These are phyloP conservation scores for Diaperis boleti DNA, from an alignment of 2,888 invertebrate genomes.

Conservation along the genomic window DNA sequence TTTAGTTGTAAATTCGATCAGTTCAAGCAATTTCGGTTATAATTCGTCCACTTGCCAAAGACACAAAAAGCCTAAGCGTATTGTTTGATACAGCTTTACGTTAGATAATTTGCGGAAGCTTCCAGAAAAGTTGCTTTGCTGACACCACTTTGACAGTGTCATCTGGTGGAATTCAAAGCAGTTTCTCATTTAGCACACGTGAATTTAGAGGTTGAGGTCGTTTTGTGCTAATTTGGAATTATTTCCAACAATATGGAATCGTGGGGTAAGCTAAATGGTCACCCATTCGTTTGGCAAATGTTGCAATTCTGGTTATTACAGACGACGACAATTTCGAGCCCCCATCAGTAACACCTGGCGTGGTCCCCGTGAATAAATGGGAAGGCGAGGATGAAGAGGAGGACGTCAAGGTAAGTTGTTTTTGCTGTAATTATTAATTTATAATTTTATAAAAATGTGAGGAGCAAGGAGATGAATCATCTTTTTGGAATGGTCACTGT, in stretches of 20 bases:
- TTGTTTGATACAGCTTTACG: constrained; percentile 52
- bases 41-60: constrained; percentile 48
- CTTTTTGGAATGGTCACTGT: constrained; percentile 1
- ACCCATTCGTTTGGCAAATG: neutral
- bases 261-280: constrained; percentile 59
- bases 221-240: constrained; percentile 46
- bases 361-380: constrained; percentile 78
- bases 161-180: constrained; percentile 49
- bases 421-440: neutral
- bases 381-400: constrained; percentile 92
- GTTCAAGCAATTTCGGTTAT: constrained; percentile 46
- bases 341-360: constrained; percentile 73
- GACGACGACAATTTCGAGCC: constrained; percentile 81
- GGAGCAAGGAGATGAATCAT: constrained; percentile 34
- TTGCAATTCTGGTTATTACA: constrained; percentile 61
- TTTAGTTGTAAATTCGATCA: constrained; percentile 25
- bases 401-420: constrained; percentile 78
- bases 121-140: constrained; percentile 34
- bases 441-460: constrained; percentile 21
- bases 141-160: constrained; percentile 49
- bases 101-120: constrained; percentile 24
- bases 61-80: constrained; percentile 52
- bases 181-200: constrained; percentile 57
- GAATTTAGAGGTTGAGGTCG: constrained; percentile 56
- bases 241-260: constrained; percentile 62